Evolutionary conservation across 2,113 vertebrate species (phyloP), one percentile per base, ranked within the genome.

Genomic region (Laterallus jamaicensis): DNA sequence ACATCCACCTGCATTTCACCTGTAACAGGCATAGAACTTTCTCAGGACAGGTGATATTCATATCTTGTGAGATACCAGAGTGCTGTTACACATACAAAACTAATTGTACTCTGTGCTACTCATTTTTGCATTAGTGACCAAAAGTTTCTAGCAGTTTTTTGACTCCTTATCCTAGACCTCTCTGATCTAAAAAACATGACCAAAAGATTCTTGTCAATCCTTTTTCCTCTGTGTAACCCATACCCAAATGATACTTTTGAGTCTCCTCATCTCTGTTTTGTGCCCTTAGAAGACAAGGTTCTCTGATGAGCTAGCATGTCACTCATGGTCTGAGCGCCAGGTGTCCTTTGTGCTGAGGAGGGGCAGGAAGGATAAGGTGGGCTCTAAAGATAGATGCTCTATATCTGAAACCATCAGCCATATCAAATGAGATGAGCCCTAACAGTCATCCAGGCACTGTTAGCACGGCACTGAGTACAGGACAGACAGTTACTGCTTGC

Each of bases 81-180:
- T 59, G 56, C 25, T 82, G 28, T 64, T 73, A 78, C 55, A 66
- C 8, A 9, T 9, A 39, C 7, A 59, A 67, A 91, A 58, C 28
- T 7, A n/a, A 63, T 24, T 4, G 26, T 21, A 22, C 14, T 63
- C 35, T 0, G 0, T 11, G 19, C 31, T 62, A 29, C 9, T 68
- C 1, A 16, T 60, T 85, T 89, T 24, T 44, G 62, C 28, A 14
- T 35, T 83, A 40, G 15, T 13, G 39, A 81, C 29, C 2, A 1
- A 19, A 55, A 44, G 15, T 49, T 64, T 71, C 40, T 47, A 25
- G 70, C 29, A 7, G 2, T n/a, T 68, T 79, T 84, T 59, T 32
- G 20, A 37, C 83, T 89, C 52, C 20, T 78, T 82, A 74, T 31
- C 29, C 21, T 59, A 49, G 54, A 60, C 49, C 35, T 17, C 50